phyloP scores from a whole-genome alignment of 92 coral and sea anemone genomes.

The Galaxea fascicularis region DNA sequence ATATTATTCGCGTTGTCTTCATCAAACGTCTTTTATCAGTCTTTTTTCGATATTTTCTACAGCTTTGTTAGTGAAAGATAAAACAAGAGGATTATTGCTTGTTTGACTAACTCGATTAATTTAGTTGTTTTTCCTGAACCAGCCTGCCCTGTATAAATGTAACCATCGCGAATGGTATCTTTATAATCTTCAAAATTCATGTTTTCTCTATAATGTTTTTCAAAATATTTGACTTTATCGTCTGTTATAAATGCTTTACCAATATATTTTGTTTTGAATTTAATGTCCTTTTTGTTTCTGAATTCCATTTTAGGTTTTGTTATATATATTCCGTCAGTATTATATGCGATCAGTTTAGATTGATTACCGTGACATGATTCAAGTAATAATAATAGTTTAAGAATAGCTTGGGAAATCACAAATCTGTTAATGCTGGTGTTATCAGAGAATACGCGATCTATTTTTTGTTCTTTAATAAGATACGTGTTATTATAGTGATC shows the following conservation, averaged over 20 bases:
- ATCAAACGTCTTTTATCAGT: not conserved
- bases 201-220: too few species aligned
- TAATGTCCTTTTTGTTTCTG: slow-evolving; percentile 22
- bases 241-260: slow-evolving; percentile 37
- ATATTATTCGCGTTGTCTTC: not conserved
- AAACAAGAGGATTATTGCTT: not conserved
- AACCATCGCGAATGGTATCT: not conserved
- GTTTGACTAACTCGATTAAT: slow-evolving; percentile 3
- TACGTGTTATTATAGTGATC: not conserved
- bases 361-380: slow-evolving; percentile 29
- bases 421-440: too few species aligned
- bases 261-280: slow-evolving; percentile 22
- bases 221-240: slow-evolving; percentile 19
- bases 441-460: too few species aligned
- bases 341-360: slow-evolving; percentile 53
- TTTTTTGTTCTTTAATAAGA: slow-evolving; percentile 36
- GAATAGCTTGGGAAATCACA: too few species aligned
- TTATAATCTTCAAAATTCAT: not conserved
- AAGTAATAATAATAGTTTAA: too few species aligned
- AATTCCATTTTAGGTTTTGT: slow-evolving; percentile 30
- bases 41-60: not conserved
- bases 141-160: slow-evolving; percentile 28
- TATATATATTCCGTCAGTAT: too few species aligned
- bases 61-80: slow-evolving; percentile 15
- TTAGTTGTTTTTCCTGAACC: too few species aligned